Base-by-base conservation (phyloP, 2,113 vertebrate species). In the Ageneiosus marmoratus region DNA sequence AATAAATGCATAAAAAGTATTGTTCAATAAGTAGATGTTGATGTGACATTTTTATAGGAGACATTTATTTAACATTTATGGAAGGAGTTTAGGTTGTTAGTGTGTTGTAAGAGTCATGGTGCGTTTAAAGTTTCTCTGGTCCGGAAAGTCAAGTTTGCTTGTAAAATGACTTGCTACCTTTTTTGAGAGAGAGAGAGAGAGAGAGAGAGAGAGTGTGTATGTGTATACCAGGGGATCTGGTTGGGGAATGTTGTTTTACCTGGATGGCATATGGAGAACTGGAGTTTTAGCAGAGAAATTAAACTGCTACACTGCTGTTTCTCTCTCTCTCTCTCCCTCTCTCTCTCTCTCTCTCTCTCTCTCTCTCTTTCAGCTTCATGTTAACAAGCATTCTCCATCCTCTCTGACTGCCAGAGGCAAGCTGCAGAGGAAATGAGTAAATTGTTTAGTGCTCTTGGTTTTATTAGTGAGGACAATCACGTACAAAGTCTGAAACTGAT, bases 361-460 rank as follows among this genome's bases (percentile, higher is more conserved):
- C 34, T 63, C n/a, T 51, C n/a, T 79, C 67, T 77, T 76, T 63
- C 63, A 74, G 69, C 65, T 84, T 86, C 79, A 20, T 81, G 83
- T 91, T 91, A 89, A 91, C 84, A 86, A 89, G 87, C 87, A 58
- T 90, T 92, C 69, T 82, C 87, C 65, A 69, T 73, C 80, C 63
- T 76, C 74, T 81, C 85, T 86, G 81, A 81, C 86, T 63, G 80
- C 86, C 51, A 80, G 41, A 10, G 87, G 87, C 86, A 87, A 87
- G 86, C 81, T 63, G 83, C 77, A 83, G 15, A 86, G 87, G 87
- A 92, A 91, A 90, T 92, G 84, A 91, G 70, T 87, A 87, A 89
- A 91, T 91, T 85, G 82, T 89, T 91, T 90, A 88, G 83, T 87
- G 85, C 84, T 83, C 60, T 72, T 67, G 79, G 44, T 88, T 91